Evolutionary conservation across 2,888 invertebrate species (phyloP).

Genomic region (Apamea anceps): DNA sequence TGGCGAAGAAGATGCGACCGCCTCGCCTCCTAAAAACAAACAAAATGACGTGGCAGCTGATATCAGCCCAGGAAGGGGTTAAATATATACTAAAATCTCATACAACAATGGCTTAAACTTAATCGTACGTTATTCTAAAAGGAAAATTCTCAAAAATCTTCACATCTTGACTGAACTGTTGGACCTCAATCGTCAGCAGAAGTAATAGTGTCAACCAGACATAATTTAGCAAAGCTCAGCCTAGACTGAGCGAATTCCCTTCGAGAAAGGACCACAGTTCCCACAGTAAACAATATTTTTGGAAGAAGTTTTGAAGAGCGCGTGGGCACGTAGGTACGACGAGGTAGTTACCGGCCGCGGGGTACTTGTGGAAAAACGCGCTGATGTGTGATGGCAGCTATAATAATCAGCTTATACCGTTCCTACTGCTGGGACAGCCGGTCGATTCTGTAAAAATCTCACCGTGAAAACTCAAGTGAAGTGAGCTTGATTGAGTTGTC

Average conservation of each 20-base stretch:
- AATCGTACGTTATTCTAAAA: background rate
- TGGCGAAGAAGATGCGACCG: background rate
- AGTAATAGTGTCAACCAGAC: background rate
- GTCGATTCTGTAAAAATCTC: no score
- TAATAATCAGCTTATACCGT: no score
- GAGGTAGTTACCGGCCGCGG: background rate
- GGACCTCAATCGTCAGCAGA: background rate
- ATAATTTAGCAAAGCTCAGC: background rate
- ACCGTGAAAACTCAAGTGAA: no score
- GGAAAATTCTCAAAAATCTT: background rate
- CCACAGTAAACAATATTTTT: constrained; percentile 1
- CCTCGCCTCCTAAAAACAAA: background rate
- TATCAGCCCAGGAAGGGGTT: background rate
- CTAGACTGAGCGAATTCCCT: background rate
- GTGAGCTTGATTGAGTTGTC: no score
- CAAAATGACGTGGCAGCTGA: background rate
- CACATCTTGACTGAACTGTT: background rate
- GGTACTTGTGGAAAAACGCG: background rate
- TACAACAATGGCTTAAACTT: background rate
- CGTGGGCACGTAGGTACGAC: background rate
- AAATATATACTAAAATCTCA: background rate
- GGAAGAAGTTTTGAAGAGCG: constrained; percentile 2
- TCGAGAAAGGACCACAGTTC: background rate
- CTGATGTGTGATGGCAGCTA: background rate
- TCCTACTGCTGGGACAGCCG: no score